phyloP scores from a whole-genome alignment of 2,888 invertebrate genomes.

The Cyclophora albipunctata region DNA sequence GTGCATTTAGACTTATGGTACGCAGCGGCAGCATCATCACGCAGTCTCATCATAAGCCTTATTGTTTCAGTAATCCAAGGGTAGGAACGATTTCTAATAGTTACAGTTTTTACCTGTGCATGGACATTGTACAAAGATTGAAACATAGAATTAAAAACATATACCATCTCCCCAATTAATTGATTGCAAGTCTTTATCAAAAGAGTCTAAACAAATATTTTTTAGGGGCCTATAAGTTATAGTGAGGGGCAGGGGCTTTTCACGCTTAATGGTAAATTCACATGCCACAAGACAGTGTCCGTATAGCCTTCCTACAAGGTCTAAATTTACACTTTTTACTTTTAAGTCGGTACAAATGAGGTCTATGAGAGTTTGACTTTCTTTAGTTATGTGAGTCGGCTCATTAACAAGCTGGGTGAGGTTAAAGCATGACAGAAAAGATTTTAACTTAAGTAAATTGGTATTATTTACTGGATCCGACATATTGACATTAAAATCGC shows the following conservation, averaged over 20 bases:
- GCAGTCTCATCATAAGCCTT: conserved; percentile 1
- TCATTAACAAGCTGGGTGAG: background rate
- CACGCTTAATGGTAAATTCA: background rate
- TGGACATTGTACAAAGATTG: background rate
- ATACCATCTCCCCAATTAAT: conserved; percentile 1
- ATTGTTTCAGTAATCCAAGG: conserved; percentile 3
- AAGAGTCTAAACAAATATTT: background rate
- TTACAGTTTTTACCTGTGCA: background rate
- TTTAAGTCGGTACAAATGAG: conserved; percentile 2
- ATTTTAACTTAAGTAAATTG: background rate
- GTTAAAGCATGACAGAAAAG: conserved; percentile 1
- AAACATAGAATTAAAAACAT: background rate
- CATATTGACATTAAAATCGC: conserved; percentile 10
- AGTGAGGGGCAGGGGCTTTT: background rate
- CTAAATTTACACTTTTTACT: background rate
- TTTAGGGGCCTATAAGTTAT: background rate
- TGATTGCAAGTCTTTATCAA: background rate
- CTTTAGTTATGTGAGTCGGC: conserved; percentile 2
- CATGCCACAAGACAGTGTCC: conserved; percentile 2
- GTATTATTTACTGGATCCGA: conserved; percentile 2
- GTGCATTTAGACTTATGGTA: too few relatives aligned
- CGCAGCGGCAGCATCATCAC: background rate
- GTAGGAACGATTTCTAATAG: background rate
- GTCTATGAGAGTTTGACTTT: conserved; percentile 3
- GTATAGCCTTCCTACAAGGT: conserved; percentile 1